These are phyloP conservation scores for Nipponia nippon DNA, from an alignment of 2,113 vertebrate genomes.

Conservation along the genomic window DNA sequence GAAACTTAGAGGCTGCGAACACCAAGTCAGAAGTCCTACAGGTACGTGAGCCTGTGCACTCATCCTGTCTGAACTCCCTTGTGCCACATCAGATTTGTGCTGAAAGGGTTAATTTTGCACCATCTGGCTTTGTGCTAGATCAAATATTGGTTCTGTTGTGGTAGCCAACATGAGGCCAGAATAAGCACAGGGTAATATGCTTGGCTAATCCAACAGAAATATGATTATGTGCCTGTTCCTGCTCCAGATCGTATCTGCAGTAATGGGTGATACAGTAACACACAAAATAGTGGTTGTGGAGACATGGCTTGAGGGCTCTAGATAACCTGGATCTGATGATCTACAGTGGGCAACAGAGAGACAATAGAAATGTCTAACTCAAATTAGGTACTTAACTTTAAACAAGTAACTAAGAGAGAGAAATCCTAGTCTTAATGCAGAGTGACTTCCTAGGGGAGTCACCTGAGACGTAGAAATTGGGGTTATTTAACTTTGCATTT, in stretches of 20 bases:
- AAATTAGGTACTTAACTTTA: not conserved
- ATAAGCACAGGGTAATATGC: not conserved
- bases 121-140: slow-evolving; percentile 31
- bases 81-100: not conserved
- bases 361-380: not conserved
- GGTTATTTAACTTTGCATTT: not conserved
- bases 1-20: not conserved
- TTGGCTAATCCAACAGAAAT: slow-evolving; percentile 28
- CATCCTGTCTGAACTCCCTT: not conserved
- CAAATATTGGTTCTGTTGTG: slow-evolving; percentile 14
- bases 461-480: not conserved
- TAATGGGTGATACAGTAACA: not conserved
- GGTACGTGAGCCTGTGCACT: not conserved
- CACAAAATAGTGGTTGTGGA: not conserved
- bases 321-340: not conserved
- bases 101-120: slow-evolving; percentile 3
- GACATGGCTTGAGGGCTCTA: not conserved
- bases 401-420: not conserved
- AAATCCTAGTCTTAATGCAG: not conserved
- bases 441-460: not conserved
- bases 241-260: not conserved
- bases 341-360: not conserved
- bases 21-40: not conserved
- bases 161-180: not conserved
- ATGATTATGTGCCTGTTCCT: not conserved